Base-by-base conservation (phyloP, 2,797 vertebrate species). In the Notolabrus celidotus region DNA sequence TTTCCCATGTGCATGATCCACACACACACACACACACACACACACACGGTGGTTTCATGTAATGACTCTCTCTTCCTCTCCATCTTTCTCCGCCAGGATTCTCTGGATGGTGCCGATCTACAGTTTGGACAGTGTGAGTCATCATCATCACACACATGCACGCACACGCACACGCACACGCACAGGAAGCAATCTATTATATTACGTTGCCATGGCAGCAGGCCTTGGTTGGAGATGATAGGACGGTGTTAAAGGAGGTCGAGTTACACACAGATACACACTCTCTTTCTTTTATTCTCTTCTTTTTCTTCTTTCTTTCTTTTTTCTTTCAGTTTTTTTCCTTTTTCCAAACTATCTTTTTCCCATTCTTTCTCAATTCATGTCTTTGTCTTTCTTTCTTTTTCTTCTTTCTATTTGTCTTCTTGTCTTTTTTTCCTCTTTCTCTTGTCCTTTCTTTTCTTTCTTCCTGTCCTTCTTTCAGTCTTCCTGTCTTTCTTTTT, bases 71-170 rank as follows among this genome's bases (percentile, higher is more conserved):
- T 50, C 27, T 7, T 7, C 4, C 6, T 70, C 3, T 70, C 20
- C 23, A 6, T 75, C 19, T 63, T 2, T 25, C 19, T 47, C 12
- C 23, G 1, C 2, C 53, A 99, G 97, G 84, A 98, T 99, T 84
- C 94, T 99, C 36, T 99, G 97, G 97, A 99, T 99, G 97, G 97
- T 99, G 66, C 97, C 97, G 0, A 98, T 99, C 91, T 99, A 98
- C 93, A 99, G 97, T 85, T 89, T 99, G 92, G 97, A 98, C 92
- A 98, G 97, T 68, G 97, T 99, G 94, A 98, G 97, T 97, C 85
- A 59, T 33, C 8, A 4, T n/a, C 7, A 63, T 4, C 46, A 66
- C 31, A 57, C 14, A 41, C 46, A 53, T 46, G 66, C 31, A 57
- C 14, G 36, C 46, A 53, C 51, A 51, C 39, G 45, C 14, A 63